Conservation (phyloP, 2,888 invertebrate species). For the Netelia melanura region DNA sequence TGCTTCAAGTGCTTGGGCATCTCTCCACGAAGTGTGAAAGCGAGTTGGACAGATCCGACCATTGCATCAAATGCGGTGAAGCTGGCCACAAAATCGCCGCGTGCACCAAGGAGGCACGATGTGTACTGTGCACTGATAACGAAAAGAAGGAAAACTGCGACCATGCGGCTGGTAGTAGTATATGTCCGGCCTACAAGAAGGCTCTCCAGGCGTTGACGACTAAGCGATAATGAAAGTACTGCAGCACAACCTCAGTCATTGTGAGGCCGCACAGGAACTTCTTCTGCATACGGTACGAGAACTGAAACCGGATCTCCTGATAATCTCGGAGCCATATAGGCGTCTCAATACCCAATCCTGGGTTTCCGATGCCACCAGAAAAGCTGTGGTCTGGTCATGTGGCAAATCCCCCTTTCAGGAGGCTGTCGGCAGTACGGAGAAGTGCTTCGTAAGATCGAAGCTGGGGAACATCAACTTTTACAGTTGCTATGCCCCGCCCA, state of each 20-base stretch:
- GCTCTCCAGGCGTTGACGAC: constrained; percentile 44
- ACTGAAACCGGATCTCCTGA: constrained; percentile 36
- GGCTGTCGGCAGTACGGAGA: constrained; percentile 36
- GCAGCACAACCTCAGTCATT: constrained; percentile 71
- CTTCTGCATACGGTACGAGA: constrained; percentile 54
- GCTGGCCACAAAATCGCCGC: too few relatives aligned
- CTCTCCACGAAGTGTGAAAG: constrained; percentile 24
- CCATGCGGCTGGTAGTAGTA: constrained; percentile 49
- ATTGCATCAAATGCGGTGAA: too few relatives aligned
- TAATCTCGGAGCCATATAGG: constrained; percentile 68
- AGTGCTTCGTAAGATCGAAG: constrained; percentile 62
- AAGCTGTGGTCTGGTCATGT: constrained; percentile 67
- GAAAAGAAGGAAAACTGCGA: too few relatives aligned
- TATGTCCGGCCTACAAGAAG: constrained; percentile 57
- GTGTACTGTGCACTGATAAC: too few relatives aligned
- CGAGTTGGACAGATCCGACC: too few relatives aligned
- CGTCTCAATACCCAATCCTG: constrained; percentile 52
- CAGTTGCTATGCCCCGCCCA: constrained; percentile 67
- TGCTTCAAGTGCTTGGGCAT: constrained; percentile 64
- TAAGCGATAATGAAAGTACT: constrained; percentile 63
- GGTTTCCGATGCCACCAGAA: constrained; percentile 65
- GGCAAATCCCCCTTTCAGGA: constrained; percentile 60
- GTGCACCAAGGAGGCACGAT: too few relatives aligned
- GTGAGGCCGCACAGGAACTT: constrained; percentile 65
- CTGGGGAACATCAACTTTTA: constrained; percentile 55